These are phyloP conservation scores for Clarias batrachus DNA, from an alignment of 2,113 vertebrate species.

Conservation along the genomic window DNA sequence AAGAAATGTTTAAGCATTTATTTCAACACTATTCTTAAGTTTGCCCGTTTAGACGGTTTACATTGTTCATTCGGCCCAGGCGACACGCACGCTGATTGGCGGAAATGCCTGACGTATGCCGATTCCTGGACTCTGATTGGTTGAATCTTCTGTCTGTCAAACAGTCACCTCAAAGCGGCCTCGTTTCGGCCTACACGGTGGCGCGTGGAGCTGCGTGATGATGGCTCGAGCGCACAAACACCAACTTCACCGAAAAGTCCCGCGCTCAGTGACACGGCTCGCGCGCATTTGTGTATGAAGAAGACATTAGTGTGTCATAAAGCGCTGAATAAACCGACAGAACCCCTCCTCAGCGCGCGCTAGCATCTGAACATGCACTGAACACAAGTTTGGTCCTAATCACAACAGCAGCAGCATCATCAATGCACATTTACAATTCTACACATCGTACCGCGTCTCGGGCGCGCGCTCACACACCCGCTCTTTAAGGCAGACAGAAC, in stretches of 20 bases:
- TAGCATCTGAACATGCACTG: conserved; percentile 35
- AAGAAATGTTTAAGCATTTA: not conserved
- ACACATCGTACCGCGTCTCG: not conserved
- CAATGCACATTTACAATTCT: not conserved
- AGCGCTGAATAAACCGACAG: not conserved
- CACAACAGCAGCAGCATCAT: conserved; percentile 41
- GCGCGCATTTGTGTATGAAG: rapidly evolving
- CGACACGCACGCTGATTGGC: conserved; percentile 52
- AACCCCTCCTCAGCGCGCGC: not conserved
- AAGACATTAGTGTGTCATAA: rapidly evolving
- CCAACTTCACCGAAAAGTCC: conserved; percentile 41
- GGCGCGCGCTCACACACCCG: not conserved
- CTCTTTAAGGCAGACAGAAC: not conserved
- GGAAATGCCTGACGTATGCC: not conserved
- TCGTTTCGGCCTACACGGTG: conserved; percentile 56
- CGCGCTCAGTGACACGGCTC: not conserved
- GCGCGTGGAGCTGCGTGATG: conserved; percentile 36
- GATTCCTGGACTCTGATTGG: conserved; percentile 38
- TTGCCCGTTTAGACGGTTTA: conserved; percentile 29
- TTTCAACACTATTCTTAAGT: not conserved
- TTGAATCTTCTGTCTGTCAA: conserved; percentile 35
- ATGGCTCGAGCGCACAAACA: conserved; percentile 25
- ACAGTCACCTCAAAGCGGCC: conserved; percentile 45
- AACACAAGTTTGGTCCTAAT: conserved; percentile 49
- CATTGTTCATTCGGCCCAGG: conserved; percentile 43